Evolutionary conservation across 2,888 invertebrate species (phyloP), one percentile per base, ranked within the genome.

Genomic region (Phlogophora meticulosa): DNA sequence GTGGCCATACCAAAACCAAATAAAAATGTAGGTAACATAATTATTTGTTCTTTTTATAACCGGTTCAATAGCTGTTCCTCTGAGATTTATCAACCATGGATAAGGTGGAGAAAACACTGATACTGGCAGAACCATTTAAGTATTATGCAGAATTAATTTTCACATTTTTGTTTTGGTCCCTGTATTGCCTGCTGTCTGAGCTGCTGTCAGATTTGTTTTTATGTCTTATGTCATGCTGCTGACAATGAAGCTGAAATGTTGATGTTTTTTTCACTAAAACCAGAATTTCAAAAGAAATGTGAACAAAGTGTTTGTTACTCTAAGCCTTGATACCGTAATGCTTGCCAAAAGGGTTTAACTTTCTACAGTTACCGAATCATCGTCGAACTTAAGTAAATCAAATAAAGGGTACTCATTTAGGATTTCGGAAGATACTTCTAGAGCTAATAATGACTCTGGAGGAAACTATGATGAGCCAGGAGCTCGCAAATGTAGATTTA

Each of bases 401-500:
- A 32, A 15, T 24, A 4, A 20, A 20, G 40, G 9, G 7, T 7
- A 45, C 9, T 15, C 13, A 4, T 52, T 59, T 36, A 20, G 3
- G 2, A 32, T n/a, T 65, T 38, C 10, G 7, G 7, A 36, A 67
- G 55, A 28, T 28, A 32, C 4, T 1, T 38, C 36, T 59, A 20
- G 11, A 38, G 66, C 0, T 48, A 76, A 73, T 13, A 57, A 84
- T 84, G 84, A 82, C 75, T 52, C 86, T 91, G 74, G 87, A 88
- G 61, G 90, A 90, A 63, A 85, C 80, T 38, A 73, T 88, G 70
- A 69, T 81, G 52, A 88, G 83, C 57, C 86, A 88, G 57, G 92
- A 94, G 72, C 74, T 90, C 40, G 79, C 85, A 15, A 87, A 87
- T 60, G 76, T 91, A 56, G 90, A 93, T 80, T 83, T 92, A 62